A percentile compares a stretch with the other conserved stretches of the same genome.
These are phyloP conservation scores for Anniella stebbinsi DNA, from an alignment of 2,797 vertebrate species.

Conservation along the genomic window DNA sequence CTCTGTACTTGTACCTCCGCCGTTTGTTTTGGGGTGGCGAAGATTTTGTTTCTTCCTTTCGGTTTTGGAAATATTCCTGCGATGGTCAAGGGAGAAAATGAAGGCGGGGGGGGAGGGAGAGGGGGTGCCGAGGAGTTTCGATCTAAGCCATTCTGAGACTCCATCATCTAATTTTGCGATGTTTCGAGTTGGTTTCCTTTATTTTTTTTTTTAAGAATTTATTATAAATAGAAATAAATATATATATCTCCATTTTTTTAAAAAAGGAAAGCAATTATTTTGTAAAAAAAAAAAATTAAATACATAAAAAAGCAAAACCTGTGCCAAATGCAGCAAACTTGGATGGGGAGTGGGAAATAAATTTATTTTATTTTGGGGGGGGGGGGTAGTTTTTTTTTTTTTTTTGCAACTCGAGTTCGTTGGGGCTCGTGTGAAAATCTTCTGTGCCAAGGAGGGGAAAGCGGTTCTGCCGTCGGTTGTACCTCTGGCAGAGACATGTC, in stretches of 20 bases:
- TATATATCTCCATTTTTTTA: constrained; percentile 28
- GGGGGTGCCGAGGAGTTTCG: not conserved
- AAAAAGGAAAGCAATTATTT: constrained; percentile 53
- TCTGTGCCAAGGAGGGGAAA: constrained; percentile 25
- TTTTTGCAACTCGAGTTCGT: not conserved
- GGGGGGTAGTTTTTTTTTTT: not conserved
- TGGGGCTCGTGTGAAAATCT: not conserved
- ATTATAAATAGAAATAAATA: constrained; percentile 47
- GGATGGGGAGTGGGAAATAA: not conserved
- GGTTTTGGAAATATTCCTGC: constrained; percentile 32
- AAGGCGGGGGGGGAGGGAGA: not conserved
- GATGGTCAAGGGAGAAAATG: not conserved
- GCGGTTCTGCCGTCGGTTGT: not conserved
- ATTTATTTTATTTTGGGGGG: not conserved
- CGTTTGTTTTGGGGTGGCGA: not conserved
- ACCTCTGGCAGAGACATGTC: not conserved
- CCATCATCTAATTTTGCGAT: constrained; percentile 26
- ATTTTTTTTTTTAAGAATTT: constrained; percentile 41
- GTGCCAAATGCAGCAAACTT: constrained; percentile 41
- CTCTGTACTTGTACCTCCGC: not conserved
- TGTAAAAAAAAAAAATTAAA: constrained; percentile 34
- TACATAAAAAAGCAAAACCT: constrained; percentile 4
- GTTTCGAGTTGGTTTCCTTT: constrained; percentile 42
- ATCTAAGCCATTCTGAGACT: constrained; percentile 49
- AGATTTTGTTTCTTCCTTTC: constrained; percentile 4